Evolutionary conservation across 2,797 vertebrate genomes (phyloP), one percentile per base, ranked within the genome.

Genomic region (Synanceia verrucosa): DNA sequence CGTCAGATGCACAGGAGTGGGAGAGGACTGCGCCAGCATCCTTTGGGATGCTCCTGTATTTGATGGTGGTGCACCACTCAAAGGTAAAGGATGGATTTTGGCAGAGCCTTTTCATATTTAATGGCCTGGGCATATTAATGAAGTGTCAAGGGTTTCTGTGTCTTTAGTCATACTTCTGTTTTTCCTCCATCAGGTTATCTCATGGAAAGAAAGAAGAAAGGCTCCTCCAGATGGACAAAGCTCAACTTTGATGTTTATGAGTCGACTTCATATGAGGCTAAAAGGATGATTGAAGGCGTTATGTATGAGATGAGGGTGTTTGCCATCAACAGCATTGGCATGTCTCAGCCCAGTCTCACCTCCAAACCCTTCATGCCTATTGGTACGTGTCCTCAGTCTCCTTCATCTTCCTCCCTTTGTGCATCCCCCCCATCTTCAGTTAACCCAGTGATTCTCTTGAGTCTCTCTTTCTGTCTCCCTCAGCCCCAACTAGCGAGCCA

Each of bases 321-420:
- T 2, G 96, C 97, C 0, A 89, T 97, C 73, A 97, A 98, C 5
- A 92, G 93, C 82, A 97, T 98, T 0, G 97, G 96, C 0, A 43
- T 96, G 39, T 96, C 95, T 18, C 94, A 81, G 73, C 96, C 96
- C 19, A 97, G 96, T 75, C 75, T 92, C 66, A 96, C 61, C 88
- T 96, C 96, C 68, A 96, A 95, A 74, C 95, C 97, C 51, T 98
- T 98, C 91, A 97, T 97, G 96, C 97, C 97, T 3, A 96, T 98
- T 0, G 96, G 97, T 97, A 76, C n/a, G 81, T 71, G 48, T 33
- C 31, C 14, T 10, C 28, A 1, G 14, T 67, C 29, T 39, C 72
- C 73, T 68, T 31, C 18, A 26, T 43, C 13, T 66, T 41, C 9
- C 36, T 65, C 50, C 36, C 6, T 56, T 37, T 51, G 28, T 34